Evolutionary conservation across 2,888 invertebrate species (phyloP).

Genomic region (Cylindroiulus punctatus): DNA sequence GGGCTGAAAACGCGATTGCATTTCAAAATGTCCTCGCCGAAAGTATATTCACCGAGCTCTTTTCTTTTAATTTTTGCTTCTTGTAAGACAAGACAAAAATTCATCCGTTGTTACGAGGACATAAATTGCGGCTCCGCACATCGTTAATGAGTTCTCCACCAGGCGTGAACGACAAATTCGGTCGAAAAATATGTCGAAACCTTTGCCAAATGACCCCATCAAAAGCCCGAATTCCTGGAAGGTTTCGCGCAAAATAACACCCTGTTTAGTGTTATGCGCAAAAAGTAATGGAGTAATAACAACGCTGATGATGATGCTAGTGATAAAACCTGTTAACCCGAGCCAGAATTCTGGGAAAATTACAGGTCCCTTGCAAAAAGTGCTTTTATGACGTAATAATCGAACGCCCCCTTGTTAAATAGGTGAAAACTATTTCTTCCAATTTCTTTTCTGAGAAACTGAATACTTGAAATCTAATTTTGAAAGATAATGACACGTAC

Average conservation of each 20-base stretch:
- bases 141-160: neutral
- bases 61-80: neutral
- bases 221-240: neutral
- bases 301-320: neutral
- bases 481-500: too few species aligned
- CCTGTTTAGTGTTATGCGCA: neutral
- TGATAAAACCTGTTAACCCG: neutral
- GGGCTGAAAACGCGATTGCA: neutral
- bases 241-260: neutral
- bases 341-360: neutral
- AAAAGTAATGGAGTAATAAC: neutral
- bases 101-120: neutral
- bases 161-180: slow-evolving; percentile 3
- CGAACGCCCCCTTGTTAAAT: too few species aligned
- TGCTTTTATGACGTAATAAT: too few species aligned
- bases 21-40: slow-evolving; percentile 19
- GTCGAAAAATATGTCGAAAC: neutral
- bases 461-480: too few species aligned
- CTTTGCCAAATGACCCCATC: neutral
- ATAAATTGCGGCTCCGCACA: neutral
- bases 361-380: too few species aligned
- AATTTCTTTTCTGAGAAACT: too few species aligned
- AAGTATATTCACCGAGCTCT: slow-evolving; percentile 23
- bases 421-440: too few species aligned
- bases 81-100: neutral